A percentile compares a stretch with the other conserved stretches of the same genome.
Conservation (phyloP, 2,113 vertebrate species). For the Pleuronectes platessa region DNA sequence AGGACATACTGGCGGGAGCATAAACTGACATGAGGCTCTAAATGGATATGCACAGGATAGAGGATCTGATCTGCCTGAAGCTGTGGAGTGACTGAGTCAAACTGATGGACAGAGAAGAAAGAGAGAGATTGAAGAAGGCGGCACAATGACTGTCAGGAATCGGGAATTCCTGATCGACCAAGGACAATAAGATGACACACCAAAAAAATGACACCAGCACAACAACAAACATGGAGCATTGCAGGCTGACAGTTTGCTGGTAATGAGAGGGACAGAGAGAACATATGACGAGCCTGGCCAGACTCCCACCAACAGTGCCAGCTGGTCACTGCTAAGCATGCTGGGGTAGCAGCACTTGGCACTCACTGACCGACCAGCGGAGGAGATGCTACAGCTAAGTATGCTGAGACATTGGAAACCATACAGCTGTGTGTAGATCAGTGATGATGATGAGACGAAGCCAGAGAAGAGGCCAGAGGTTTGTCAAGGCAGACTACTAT, state of each 20-base stretch:
- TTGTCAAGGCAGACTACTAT: slow-evolving; percentile 97
- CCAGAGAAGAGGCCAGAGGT: slow-evolving; percentile 88
- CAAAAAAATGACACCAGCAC: slow-evolving; percentile 31
- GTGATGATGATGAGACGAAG: slow-evolving; percentile 89
- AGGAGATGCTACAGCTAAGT: slow-evolving; percentile 30
- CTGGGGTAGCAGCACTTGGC: slow-evolving; percentile 43
- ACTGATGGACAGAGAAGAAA: slow-evolving; percentile 14
- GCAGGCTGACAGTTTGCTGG: slow-evolving; percentile 24
- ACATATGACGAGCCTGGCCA: slow-evolving; percentile 38
- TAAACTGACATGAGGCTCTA: slow-evolving; percentile 19
- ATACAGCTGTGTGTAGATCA: slow-evolving; percentile 43
- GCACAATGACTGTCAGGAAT: slow-evolving; percentile 10
- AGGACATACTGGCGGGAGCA: slow-evolving; percentile 35
- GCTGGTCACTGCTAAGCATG: slow-evolving; percentile 52
- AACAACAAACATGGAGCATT: slow-evolving; percentile 41
- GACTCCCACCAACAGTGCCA: slow-evolving; percentile 34
- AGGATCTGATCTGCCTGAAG: slow-evolving; percentile 20
- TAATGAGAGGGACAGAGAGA: slow-evolving; percentile 48
- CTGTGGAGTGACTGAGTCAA: slow-evolving; percentile 36
- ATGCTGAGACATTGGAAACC: slow-evolving; percentile 28
- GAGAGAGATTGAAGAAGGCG: slow-evolving; percentile 4
- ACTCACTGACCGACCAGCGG: slow-evolving; percentile 21
- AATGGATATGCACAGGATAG: slow-evolving; percentile 19
- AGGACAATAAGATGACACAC: slow-evolving; percentile 27
- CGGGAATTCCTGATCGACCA: slow-evolving; percentile 1